phyloP scores from a whole-genome alignment of 2,113 vertebrate genomes.

The Nettapus auritus region DNA sequence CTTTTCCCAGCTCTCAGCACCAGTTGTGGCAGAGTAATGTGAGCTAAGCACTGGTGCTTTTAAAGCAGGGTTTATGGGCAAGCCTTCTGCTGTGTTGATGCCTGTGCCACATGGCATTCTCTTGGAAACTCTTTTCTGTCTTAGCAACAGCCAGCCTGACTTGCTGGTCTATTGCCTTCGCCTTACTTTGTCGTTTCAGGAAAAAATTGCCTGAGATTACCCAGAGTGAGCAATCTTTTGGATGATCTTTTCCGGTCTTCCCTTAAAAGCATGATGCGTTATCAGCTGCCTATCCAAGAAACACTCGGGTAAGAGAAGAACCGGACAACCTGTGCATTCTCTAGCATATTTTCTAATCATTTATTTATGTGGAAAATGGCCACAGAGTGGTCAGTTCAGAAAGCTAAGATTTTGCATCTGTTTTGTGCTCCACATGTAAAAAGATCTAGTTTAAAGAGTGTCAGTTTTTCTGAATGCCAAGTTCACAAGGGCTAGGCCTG shows the following conservation, averaged over 20 bases:
- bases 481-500: background rate
- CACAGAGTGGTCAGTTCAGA: background rate
- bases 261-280: background rate
- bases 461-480: background rate
- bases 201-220: background rate
- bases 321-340: background rate
- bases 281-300: background rate
- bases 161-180: background rate
- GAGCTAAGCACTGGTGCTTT: background rate
- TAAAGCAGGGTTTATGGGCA: constrained; percentile 1
- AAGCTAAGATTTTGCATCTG: background rate
- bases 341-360: background rate
- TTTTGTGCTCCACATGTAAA: background rate
- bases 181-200: background rate
- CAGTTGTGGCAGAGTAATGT: background rate
- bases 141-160: background rate
- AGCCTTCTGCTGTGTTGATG: background rate
- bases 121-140: background rate
- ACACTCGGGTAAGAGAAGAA: background rate
- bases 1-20: background rate
- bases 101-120: background rate
- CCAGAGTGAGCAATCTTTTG: background rate
- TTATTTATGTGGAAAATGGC: constrained; percentile 8
- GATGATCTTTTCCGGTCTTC: background rate
- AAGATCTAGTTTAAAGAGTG: background rate